These are phyloP conservation scores for Spatulosminthurus flaviceps DNA, from an alignment of 2,888 invertebrate species.

Conservation along the genomic window DNA sequence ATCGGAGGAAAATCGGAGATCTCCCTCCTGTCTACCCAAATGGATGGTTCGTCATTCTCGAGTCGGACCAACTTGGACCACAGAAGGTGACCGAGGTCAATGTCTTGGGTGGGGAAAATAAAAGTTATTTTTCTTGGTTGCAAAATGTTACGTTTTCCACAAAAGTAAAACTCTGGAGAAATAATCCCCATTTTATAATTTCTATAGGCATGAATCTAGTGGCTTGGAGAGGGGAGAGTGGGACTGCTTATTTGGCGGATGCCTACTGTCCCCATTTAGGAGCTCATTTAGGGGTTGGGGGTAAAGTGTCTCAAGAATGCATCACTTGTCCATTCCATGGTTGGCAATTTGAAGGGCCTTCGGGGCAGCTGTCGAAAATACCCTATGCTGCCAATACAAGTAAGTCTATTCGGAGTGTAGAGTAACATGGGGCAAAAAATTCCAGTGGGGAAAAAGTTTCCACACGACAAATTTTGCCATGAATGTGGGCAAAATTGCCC, in stretches of 20 bases:
- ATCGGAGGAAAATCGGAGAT: constrained; percentile 72
- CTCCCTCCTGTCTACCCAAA: constrained; percentile 88
- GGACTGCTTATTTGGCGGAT: constrained; percentile 76
- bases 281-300: constrained; percentile 84
- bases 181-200: not conserved
- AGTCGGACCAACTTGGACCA: constrained; percentile 72
- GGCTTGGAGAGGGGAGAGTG: constrained; percentile 74
- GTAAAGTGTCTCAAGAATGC: constrained; percentile 75
- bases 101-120: constrained; percentile 73
- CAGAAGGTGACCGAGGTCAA: constrained; percentile 72
- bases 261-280: constrained; percentile 92
- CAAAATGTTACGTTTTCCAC: too few species aligned
- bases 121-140: too few species aligned
- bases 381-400: constrained; percentile 72
- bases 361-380: constrained; percentile 78
- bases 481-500: too few species aligned
- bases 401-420: too few species aligned
- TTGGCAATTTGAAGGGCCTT: constrained; percentile 81
- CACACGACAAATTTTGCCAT: too few species aligned
- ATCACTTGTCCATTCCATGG: constrained; percentile 90
- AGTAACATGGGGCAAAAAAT: not conserved
- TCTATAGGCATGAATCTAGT: constrained; percentile 76
- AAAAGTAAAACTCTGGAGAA: not conserved
- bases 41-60: constrained; percentile 85
- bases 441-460: too few species aligned